Evolutionary conservation across 2,797 vertebrate genomes (phyloP), one percentile per base, ranked within the genome.

Genomic region (Hippoglossus hippoglossus): DNA sequence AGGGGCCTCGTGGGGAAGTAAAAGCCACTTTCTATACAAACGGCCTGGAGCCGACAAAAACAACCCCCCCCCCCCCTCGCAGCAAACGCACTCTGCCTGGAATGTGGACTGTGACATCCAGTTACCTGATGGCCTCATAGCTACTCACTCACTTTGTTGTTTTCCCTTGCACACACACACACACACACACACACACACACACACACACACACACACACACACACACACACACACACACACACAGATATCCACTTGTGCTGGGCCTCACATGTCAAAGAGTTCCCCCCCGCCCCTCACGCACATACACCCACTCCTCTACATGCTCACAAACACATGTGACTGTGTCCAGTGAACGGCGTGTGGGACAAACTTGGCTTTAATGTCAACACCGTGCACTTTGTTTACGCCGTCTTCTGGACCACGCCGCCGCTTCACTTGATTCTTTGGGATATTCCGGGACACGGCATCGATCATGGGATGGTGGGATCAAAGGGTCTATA

Each of bases 71-170:
- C 76, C 66, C 65, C 67, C 68, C 36, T 82, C 79, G 52, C 73
- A 74, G 84, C 51, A 62, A 76, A 70, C 47, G 50, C 26, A 49
- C 76, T 78, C 73, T 39, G 70, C 51, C 78, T 83, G 83, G 87
- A 91, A 89, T 89, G 81, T 57, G 71, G 71, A 81, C 69, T 58
- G 63, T 83, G 83, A 91, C 91, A 87, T 89, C 77, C 75, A 76
- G 83, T 89, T 91, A 92, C 86, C 89, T 90, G 87, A 80, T 55
- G 82, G 75, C 68, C 31, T 50, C 80, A 73, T 71, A 82, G 77
- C 87, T 88, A 84, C 83, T 62, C 71, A 24, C 69, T 68, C 75
- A 67, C 81, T 84, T 82, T 81, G 87, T 91, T 89, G 82, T 87
- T 73, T 78, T 31, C 77, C 61, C 62, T 53, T 6, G 0, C 56